phyloP scores from a whole-genome alignment of 2,888 invertebrate genomes.

The Hybos culiciformis region DNA sequence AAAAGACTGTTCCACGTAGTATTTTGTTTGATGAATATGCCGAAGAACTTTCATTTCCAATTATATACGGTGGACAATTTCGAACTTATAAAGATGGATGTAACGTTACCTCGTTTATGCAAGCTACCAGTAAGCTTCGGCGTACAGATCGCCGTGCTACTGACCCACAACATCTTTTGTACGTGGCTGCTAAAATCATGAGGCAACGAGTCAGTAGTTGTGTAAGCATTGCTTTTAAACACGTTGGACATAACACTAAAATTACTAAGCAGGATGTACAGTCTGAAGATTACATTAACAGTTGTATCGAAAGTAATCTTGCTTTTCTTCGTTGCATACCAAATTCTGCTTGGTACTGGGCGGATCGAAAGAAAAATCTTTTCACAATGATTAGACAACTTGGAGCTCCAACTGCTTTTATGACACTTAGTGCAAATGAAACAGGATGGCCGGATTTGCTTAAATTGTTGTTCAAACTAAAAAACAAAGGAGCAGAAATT shows the following conservation, averaged over 20 bases:
- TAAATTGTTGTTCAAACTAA: slow-evolving; percentile 22
- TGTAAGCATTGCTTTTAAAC: slow-evolving; percentile 17
- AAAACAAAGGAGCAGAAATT: slow-evolving; percentile 7
- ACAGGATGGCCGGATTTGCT: slow-evolving; percentile 25
- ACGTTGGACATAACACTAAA: slow-evolving; percentile 19
- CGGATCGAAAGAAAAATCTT: slow-evolving; percentile 26
- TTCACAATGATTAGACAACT: slow-evolving; percentile 32
- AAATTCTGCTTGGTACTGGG: slow-evolving; percentile 27
- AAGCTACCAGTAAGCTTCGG: slow-evolving; percentile 15
- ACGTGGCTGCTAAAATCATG: slow-evolving; percentile 31
- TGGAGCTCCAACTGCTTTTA: slow-evolving; percentile 28
- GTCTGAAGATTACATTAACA: slow-evolving; percentile 16
- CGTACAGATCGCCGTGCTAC: slow-evolving; percentile 21
- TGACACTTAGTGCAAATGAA: slow-evolving; percentile 33
- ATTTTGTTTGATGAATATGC: slow-evolving; percentile 28
- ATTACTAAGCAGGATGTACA: slow-evolving; percentile 22
- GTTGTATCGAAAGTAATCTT: slow-evolving; percentile 14
- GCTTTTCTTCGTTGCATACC: slow-evolving; percentile 22
- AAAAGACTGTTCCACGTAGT: slow-evolving; percentile 20
- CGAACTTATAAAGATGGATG: slow-evolving; percentile 19
- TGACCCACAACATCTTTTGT: slow-evolving; percentile 24
- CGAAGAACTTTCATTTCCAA: slow-evolving; percentile 32
- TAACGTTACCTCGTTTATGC: slow-evolving; percentile 13
- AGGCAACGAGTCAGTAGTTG: slow-evolving; percentile 15
- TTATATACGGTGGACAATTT: slow-evolving; percentile 28